phyloP scores from a whole-genome alignment of 1,140 invertebrate species.

The Bactericera cockerelli region DNA sequence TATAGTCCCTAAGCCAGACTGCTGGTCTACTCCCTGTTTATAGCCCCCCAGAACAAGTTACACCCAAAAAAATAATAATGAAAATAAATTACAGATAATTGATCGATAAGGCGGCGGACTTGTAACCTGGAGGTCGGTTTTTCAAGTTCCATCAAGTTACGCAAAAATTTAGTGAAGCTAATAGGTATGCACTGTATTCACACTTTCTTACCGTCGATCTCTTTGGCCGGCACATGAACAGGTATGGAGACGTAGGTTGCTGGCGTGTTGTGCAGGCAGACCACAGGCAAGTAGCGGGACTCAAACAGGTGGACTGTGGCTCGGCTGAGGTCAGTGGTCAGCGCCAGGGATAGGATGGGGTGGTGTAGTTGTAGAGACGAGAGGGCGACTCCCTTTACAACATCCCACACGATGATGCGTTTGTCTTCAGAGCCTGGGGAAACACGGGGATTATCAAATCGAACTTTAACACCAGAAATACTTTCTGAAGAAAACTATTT shows the following conservation, averaged over 20 bases:
- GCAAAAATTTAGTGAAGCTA: too few relatives aligned
- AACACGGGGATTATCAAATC: slow-evolving; percentile 4
- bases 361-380: slow-evolving; percentile 59
- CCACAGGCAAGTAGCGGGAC: slow-evolving; percentile 55
- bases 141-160: too few relatives aligned
- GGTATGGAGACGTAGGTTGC: slow-evolving; percentile 66
- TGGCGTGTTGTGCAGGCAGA: slow-evolving; percentile 66
- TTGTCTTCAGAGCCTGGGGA: slow-evolving; percentile 62
- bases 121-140: too few relatives aligned
- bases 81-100: too few relatives aligned
- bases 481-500: too few relatives aligned
- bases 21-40: too few relatives aligned
- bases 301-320: slow-evolving; percentile 56
- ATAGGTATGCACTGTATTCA: too few relatives aligned
- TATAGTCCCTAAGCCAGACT: too few relatives aligned
- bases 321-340: slow-evolving; percentile 56
- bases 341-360: slow-evolving; percentile 53
- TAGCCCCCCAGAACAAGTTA: too few relatives aligned
- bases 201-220: slow-evolving; percentile 44
- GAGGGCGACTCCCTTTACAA: slow-evolving; percentile 52
- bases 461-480: too few relatives aligned
- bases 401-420: slow-evolving; percentile 66
- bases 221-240: slow-evolving; percentile 54
- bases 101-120: too few relatives aligned
- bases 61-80: too few relatives aligned